phyloP scores from a whole-genome alignment of 2,797 vertebrate genomes.

The Molossus molossus region DNA sequence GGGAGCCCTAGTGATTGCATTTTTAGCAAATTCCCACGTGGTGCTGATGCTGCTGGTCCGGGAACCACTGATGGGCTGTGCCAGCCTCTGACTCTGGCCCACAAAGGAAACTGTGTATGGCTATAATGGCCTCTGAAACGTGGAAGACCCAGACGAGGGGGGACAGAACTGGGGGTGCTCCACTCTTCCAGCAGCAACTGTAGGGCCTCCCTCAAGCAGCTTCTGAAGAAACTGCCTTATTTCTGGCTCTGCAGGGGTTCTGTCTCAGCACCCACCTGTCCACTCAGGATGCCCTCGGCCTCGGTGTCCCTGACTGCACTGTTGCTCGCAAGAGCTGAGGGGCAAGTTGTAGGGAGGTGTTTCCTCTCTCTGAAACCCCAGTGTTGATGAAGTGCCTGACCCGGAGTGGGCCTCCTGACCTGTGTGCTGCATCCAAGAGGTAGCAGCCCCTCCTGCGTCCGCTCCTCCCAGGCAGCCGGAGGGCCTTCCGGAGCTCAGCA shows the following conservation, averaged over 20 bases:
- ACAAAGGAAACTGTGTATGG: neutral
- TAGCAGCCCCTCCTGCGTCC: neutral
- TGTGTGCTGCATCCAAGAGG: neutral
- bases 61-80: neutral
- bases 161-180: neutral
- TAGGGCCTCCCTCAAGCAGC: neutral
- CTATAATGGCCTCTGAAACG: neutral
- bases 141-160: neutral
- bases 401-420: neutral
- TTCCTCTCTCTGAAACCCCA: neutral
- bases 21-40: neutral
- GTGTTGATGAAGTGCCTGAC: no score
- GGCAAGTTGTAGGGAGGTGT: neutral
- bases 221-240: neutral
- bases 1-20: neutral
- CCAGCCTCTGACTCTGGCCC: neutral
- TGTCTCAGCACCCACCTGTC: neutral
- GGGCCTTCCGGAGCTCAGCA: neutral
- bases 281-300: neutral
- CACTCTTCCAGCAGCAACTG: neutral
- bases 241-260: neutral
- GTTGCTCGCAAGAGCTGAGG: neutral
- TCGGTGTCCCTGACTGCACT: rapidly evolving
- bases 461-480: neutral
- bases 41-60: neutral